A percentile compares a stretch with the other conserved stretches of the same genome.
Conservation (phyloP, 2,113 vertebrate species). For the Axis porcinus region DNA sequence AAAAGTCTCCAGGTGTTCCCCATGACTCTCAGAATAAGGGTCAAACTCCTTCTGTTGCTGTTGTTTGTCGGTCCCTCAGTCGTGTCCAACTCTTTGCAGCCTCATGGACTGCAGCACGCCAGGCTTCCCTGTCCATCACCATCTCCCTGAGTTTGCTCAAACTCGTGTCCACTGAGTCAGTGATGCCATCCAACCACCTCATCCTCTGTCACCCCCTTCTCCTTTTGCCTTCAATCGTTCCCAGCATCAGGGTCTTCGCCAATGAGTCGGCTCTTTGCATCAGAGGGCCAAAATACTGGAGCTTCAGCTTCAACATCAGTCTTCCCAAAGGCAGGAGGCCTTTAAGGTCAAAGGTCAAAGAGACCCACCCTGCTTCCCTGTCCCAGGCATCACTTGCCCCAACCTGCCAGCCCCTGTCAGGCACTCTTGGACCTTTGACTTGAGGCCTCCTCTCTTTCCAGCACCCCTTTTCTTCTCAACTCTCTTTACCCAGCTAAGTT, state of each 20-base stretch:
- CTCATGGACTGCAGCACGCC: not conserved
- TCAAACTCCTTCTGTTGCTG: not conserved
- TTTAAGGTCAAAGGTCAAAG: not conserved
- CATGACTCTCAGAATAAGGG: not conserved
- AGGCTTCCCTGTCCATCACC: not conserved
- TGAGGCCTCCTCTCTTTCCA: not conserved
- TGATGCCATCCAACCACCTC: not conserved
- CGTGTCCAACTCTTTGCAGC: not conserved
- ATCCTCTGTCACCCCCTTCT: not conserved
- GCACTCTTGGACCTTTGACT: not conserved
- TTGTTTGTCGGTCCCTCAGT: not conserved
- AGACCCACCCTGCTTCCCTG: not conserved
- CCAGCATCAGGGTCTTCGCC: not conserved
- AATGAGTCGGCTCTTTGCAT: not conserved
- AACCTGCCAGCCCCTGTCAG: not conserved
- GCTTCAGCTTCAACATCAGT: not conserved
- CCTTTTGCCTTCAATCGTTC: not conserved
- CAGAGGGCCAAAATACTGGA: not conserved
- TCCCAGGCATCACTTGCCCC: not conserved
- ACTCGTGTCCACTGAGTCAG: not conserved
- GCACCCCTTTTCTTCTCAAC: not conserved
- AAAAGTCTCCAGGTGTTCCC: not conserved
- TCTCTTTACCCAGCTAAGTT: not conserved
- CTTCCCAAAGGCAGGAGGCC: not conserved
- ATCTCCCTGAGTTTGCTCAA: not conserved